A percentile compares a stretch with the other conserved stretches of the same genome.
Conservation (phyloP, 2,888 invertebrate species). For the Rhingia campestris region DNA sequence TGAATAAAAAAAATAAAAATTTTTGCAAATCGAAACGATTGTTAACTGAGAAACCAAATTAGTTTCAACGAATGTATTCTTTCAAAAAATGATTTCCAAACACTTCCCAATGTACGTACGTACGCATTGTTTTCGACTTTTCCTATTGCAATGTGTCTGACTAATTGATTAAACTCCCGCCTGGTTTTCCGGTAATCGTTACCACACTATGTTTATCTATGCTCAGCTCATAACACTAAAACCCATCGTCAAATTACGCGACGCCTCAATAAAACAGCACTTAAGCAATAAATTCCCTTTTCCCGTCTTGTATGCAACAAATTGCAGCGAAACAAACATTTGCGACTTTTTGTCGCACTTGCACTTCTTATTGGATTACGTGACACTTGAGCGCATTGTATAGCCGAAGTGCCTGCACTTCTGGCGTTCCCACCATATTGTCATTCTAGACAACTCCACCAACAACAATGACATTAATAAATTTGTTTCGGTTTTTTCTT, state of each 20-base stretch:
- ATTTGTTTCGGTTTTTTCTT: constrained; percentile 43
- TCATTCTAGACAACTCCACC: constrained; percentile 50
- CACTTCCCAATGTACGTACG: no score
- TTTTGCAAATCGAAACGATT: no score
- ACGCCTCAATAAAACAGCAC: constrained; percentile 55
- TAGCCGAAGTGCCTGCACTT: constrained; percentile 19
- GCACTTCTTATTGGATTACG: constrained; percentile 66
- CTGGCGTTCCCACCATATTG: constrained; percentile 40
- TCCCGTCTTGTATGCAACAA: constrained; percentile 38
- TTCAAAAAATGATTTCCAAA: no score
- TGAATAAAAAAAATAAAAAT: no score
- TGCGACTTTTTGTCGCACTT: constrained; percentile 54
- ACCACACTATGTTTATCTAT: constrained; percentile 41
- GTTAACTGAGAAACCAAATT: no score
- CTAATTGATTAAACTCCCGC: constrained; percentile 49
- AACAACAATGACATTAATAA: constrained; percentile 47
- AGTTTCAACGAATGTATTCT: no score
- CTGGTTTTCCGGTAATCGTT: constrained; percentile 61
- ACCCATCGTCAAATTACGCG: constrained; percentile 56
- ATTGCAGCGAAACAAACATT: constrained; percentile 13
- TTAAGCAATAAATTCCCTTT: constrained; percentile 57
- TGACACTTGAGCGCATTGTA: constrained; percentile 56
- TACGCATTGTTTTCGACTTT: neutral
- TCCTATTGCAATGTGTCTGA: constrained; percentile 22
- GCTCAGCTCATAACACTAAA: constrained; percentile 16